Conservation (phyloP, 2,113 vertebrate genomes). For the Lamprotornis superbus region DNA sequence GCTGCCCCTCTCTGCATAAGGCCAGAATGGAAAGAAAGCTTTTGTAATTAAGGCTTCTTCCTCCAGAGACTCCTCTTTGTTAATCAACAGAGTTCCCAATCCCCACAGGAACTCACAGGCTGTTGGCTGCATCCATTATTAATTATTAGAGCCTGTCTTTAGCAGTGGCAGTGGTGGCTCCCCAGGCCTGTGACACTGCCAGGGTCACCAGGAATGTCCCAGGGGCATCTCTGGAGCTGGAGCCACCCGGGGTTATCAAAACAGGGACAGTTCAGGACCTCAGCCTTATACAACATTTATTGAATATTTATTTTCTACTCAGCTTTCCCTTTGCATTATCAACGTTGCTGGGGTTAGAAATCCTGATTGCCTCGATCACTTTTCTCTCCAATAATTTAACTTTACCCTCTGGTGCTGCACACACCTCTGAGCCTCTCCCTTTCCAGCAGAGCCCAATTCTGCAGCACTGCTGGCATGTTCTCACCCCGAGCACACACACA, state of each 20-base stretch:
- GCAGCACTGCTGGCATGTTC: not conserved
- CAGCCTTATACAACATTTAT: accelerated
- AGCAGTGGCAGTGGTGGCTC: not conserved
- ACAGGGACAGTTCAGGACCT: not conserved
- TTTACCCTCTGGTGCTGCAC: accelerated
- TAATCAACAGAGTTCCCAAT: conserved; percentile 56
- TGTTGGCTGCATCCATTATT: conserved; percentile 42
- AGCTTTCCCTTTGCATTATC: not conserved
- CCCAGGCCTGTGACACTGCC: not conserved
- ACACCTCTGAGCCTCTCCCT: not conserved
- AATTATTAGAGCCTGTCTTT: not conserved
- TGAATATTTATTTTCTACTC: not conserved
- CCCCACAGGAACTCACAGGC: conserved; percentile 22
- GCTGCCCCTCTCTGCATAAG: not conserved
- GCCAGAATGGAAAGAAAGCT: conserved; percentile 3
- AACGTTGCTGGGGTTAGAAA: not conserved
- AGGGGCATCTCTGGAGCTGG: not conserved
- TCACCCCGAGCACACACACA: not conserved
- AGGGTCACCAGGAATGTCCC: not conserved
- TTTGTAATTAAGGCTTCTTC: conserved; percentile 56
- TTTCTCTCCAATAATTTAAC: accelerated
- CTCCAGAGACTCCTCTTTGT: conserved; percentile 63
- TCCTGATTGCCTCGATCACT: not conserved
- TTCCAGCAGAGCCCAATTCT: not conserved
- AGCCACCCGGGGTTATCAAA: not conserved